Conservation (phyloP, 30 jellyfish, hydroid and myxozoan species). For the Chrysaora quinquecirrha region DNA sequence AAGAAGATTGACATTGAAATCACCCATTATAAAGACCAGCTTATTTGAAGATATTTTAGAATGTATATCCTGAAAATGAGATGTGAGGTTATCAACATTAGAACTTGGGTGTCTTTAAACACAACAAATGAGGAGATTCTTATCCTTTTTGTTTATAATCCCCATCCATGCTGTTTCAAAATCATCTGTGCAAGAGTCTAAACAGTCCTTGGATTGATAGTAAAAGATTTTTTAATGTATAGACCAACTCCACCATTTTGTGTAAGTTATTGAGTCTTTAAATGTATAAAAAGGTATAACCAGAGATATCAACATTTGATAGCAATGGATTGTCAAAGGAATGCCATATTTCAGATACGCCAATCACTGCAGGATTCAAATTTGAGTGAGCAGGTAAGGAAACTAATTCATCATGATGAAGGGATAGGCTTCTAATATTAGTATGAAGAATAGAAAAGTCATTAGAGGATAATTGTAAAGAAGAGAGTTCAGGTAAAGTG, state of each 20-base stretch:
- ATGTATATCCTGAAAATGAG: constrained; percentile 14
- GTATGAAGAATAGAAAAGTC: no score
- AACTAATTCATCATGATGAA: constrained; percentile 39
- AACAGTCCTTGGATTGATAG: constrained; percentile 4
- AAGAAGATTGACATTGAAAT: constrained; percentile 18
- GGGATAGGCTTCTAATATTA: constrained; percentile 36
- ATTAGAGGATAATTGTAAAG: no score
- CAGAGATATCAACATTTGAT: no score
- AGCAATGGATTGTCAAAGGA: constrained; percentile 14
- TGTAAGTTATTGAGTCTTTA: constrained; percentile 21
- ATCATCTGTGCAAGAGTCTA: no score
- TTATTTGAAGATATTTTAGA: constrained; percentile 19
- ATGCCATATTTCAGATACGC: constrained; percentile 40
- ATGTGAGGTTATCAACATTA: no score
- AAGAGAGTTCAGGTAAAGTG: no score
- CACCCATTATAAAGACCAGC: constrained; percentile 14
- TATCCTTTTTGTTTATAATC: not conserved
- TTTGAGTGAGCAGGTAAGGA: constrained; percentile 33
- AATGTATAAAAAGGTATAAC: not conserved
- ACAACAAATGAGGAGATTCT: not conserved
- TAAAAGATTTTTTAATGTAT: constrained; percentile 23
- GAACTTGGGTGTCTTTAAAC: no score
- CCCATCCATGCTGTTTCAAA: no score
- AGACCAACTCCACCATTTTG: constrained; percentile 55
- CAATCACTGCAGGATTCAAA: constrained; percentile 40